Evolutionary conservation across 1,140 invertebrate species (phyloP), one percentile per base, ranked within the genome.

Genomic region (Lanistes nyassanus): DNA sequence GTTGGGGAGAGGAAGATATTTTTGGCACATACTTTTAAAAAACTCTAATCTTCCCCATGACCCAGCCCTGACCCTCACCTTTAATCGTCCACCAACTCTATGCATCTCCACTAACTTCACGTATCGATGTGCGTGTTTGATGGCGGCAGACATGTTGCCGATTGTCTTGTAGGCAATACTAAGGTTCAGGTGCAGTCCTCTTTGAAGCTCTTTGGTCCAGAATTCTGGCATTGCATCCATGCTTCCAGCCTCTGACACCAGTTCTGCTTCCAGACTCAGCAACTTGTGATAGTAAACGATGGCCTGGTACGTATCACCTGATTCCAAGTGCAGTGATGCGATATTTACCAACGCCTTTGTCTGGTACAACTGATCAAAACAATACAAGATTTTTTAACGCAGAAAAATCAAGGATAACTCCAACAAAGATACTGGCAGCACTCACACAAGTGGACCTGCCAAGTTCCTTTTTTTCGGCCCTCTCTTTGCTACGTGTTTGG

Each of bases 111-210:
- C 67, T 31, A 84, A 74, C 16, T 62, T 34, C 23, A 83, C 74
- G 79, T 87, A 79, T 9, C 70, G 62, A 3, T 66, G 60, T 2
- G 87, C 87, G 79, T 88, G 83, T 31, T 62, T 73, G 2, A 85
- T 77, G 3, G 87, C 87, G n/a, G 81, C 66, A 13, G 79, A 74
- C 80, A 87, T 83, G 65, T 84, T 83, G 16, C 86, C 85, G 31
- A 87, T 86, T 26, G 81, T 78, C 75, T 87, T 87, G 82, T 88
- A 88, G 1, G 85, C 87, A 58, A 87, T 86, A 75, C 87, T 88
- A 1, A 87, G 75, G 79, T 88, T 88, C n/a, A 88, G 73, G 76
- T 86, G 83, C 21, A 87, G 74, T 13, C 83, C 87, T 79, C 84
- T 85, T 68, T 85, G 83, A 0, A 88, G 80, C 69, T 87, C 83